phyloP scores from a whole-genome alignment of 2,888 invertebrate species.

The Entomobrya proxima region DNA sequence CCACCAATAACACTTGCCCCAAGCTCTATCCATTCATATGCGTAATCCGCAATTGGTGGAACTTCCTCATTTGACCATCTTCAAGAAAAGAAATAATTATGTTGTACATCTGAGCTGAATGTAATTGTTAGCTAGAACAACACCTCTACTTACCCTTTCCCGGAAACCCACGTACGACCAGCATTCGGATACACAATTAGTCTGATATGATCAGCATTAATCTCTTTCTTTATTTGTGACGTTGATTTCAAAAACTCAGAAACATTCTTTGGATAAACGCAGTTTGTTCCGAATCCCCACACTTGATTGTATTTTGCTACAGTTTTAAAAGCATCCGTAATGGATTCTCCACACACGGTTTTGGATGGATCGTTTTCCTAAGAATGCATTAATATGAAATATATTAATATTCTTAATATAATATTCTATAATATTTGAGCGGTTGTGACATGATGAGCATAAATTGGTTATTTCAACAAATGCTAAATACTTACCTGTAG shows the following conservation, averaged over 20 bases:
- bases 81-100: background rate
- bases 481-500: constrained; percentile 84
- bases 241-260: constrained; percentile 80
- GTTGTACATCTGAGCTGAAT: background rate
- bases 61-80: constrained; percentile 82
- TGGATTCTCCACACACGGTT: constrained; percentile 88
- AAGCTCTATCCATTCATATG: constrained; percentile 87
- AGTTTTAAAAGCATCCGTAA: constrained; percentile 83
- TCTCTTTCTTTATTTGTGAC: constrained; percentile 77
- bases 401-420: too few species aligned
- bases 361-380: constrained; percentile 74
- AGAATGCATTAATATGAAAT: constrained; percentile 11
- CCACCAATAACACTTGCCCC: constrained; percentile 90
- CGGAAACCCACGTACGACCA: constrained; percentile 87
- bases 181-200: constrained; percentile 95
- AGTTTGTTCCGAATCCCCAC: constrained; percentile 93
- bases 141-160: constrained; percentile 73
- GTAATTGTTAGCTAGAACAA: background rate
- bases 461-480: background rate
- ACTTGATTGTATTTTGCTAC: constrained; percentile 83
- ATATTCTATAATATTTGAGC: too few species aligned
- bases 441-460: too few species aligned
- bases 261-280: constrained; percentile 85
- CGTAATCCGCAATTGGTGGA: constrained; percentile 85
- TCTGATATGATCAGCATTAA: constrained; percentile 79